Conservation (phyloP, 2,797 vertebrate genomes). For the Holocentrus rufus region DNA sequence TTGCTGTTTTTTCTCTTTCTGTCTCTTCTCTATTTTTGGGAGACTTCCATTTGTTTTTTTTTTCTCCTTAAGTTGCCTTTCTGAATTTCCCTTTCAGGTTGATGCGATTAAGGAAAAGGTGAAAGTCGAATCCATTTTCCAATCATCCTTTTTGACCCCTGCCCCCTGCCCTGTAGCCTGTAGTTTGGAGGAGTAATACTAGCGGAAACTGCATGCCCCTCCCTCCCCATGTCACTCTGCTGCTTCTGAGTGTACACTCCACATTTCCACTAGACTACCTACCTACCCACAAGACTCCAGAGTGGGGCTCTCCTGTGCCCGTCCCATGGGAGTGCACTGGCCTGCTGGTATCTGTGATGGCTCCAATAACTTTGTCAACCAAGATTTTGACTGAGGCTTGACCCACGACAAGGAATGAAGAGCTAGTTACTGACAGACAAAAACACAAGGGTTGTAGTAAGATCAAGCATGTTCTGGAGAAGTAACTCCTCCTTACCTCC, state of each 20-base stretch:
- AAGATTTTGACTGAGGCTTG: not conserved
- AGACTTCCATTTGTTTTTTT: constrained; percentile 82
- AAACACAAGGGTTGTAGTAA: not conserved
- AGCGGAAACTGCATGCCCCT: constrained; percentile 93
- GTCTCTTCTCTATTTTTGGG: constrained; percentile 87
- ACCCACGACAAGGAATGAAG: not conserved
- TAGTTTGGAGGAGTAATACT: constrained; percentile 97
- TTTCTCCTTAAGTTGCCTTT: constrained; percentile 93
- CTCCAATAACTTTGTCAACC: not conserved
- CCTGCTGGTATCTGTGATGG: constrained; percentile 49
- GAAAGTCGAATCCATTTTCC: constrained; percentile 99
- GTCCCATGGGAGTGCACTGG: constrained; percentile 36
- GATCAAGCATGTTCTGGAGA: not conserved
- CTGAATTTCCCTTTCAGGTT: constrained; percentile 96
- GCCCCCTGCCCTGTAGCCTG: constrained; percentile 75
- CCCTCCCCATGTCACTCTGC: constrained; percentile 78
- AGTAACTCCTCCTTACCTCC: not conserved
- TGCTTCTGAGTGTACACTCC: constrained; percentile 82
- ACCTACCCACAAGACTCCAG: constrained; percentile 53
- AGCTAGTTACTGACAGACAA: not conserved
- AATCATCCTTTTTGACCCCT: constrained; percentile 84
- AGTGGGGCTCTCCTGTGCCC: constrained; percentile 61
- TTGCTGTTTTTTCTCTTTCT: constrained; percentile 89
- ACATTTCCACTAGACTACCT: constrained; percentile 87
- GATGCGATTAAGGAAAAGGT: constrained; percentile 99